These are phyloP conservation scores for Zaprionus kolodkinae DNA, from an alignment of 1,140 invertebrate species.

Conservation along the genomic window DNA sequence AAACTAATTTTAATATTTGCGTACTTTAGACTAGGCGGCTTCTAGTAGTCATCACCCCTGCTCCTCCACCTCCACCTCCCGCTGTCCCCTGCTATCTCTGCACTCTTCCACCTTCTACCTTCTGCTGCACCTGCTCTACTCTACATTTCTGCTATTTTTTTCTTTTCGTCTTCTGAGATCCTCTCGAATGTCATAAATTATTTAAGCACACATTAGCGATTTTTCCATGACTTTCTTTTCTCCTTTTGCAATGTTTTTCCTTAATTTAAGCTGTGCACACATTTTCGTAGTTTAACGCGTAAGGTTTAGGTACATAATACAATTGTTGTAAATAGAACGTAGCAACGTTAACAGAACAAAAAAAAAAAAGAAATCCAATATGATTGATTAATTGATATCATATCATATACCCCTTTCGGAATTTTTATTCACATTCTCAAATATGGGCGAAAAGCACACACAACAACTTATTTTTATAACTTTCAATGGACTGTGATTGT, in stretches of 20 bases:
- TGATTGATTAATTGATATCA: constrained; percentile 28
- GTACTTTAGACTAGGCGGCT: constrained; percentile 52
- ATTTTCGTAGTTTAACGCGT: constrained; percentile 66
- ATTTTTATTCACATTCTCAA: constrained; percentile 31
- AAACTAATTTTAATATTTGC: constrained; percentile 53
- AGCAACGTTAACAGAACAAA: constrained; percentile 39
- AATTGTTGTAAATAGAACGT: constrained; percentile 77
- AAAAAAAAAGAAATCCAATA: constrained; percentile 17
- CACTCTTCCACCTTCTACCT: constrained; percentile 14
- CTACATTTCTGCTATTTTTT: constrained; percentile 1
- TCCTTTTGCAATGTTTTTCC: constrained; percentile 42
- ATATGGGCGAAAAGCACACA: constrained; percentile 62
- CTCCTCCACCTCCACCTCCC: constrained; percentile 24
- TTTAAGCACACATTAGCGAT: constrained; percentile 68
- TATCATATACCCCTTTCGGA: constrained; percentile 43
- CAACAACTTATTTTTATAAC: constrained; percentile 76
- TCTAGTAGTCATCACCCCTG: constrained; percentile 48
- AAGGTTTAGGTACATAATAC: constrained; percentile 78
- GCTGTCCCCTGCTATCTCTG: background rate
- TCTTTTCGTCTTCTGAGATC: constrained; percentile 1
- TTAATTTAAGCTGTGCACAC: constrained; percentile 66
- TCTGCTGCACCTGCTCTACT: constrained; percentile 12
- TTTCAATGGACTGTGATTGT: constrained; percentile 83
- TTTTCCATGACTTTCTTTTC: constrained; percentile 35
- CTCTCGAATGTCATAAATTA: constrained; percentile 75